Evolutionary conservation across 92 coral and sea anemone genomes (phyloP), one percentile per base, ranked within the genome.

Genomic region (Phymanthus crucifer): DNA sequence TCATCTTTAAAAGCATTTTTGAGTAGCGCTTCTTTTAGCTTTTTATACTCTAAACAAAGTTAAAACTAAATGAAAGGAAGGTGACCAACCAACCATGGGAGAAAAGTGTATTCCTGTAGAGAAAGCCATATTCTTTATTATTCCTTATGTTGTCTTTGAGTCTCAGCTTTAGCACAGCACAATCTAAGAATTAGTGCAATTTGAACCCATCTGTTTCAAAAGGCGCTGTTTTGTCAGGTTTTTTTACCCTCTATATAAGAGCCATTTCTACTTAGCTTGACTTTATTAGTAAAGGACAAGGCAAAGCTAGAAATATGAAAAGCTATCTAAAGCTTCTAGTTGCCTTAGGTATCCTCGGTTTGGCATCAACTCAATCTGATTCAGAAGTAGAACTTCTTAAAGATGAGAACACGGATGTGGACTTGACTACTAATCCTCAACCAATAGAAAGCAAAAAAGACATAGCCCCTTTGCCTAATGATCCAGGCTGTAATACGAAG

Each of bases 191-290:
- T 61, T 61, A 61, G 32, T 61, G 68, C 34, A 61, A 61, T 24
- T 61, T 61, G 26, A 61, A 34, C 68, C 68, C 68, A 61, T 61
- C 68, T 61, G 68, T 61, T 61, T 29, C 35, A 26, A 24, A 61
- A 61, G 36, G 4, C 14, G 68, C 33, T 61, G 68, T 61, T 61
- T 34, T 61, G 68, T 61, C 68, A 61, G 14, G 34, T 33, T 12
- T 61, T 24, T 18, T 61, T 61, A n/a, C 35, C 68, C 68, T 61
- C 29, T 61, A 61, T 26, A 61, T 61, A 61, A 61, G 16, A 29
- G 68, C 34, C 17, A 61, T 61, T 61, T 61, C 29, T 29, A 54
- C 26, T 61, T 29, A 24, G 68, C 68, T 24, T 61, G 17, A 61
- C 29, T 24, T 11, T 9, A 45, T 17, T 54, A 21, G 64, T 7